Conservation (phyloP, 1,140 invertebrate genomes). For the Drosophila jambulina region DNA sequence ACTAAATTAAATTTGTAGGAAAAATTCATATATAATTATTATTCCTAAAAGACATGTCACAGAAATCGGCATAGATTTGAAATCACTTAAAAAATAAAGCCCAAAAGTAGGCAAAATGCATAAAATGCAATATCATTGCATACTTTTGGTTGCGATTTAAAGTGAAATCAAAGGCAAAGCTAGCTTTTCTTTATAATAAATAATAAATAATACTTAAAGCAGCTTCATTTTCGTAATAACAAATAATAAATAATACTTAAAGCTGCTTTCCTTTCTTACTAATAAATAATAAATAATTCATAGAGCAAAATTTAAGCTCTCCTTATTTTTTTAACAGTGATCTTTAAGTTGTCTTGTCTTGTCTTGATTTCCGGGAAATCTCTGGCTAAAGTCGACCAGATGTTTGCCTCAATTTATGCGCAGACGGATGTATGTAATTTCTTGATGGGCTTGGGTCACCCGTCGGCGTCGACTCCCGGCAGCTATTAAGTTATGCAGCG, state of each 20-base stretch:
- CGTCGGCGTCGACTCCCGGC: neutral
- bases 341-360: neutral
- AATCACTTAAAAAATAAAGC: neutral
- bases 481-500: conserved; percentile 51
- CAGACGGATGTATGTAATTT: conserved; percentile 29
- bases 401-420: conserved; percentile 33
- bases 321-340: neutral
- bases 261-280: neutral
- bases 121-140: no score
- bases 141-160: neutral
- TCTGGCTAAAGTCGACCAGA: neutral
- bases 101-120: neutral
- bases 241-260: neutral
- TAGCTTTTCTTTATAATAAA: neutral
- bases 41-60: no score
- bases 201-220: neutral
- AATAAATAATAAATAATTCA: neutral
- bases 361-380: conserved; percentile 9
- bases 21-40: neutral
- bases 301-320: neutral
- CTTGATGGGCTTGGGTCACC: conserved; percentile 13
- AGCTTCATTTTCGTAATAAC: neutral
- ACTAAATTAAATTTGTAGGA: neutral
- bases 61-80: neutral
- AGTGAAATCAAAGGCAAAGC: neutral